A percentile compares a stretch with the other conserved stretches of the same genome.
These are phyloP conservation scores for Ceyx margarethae DNA, from an alignment of 2,113 vertebrate genomes.

Conservation along the genomic window DNA sequence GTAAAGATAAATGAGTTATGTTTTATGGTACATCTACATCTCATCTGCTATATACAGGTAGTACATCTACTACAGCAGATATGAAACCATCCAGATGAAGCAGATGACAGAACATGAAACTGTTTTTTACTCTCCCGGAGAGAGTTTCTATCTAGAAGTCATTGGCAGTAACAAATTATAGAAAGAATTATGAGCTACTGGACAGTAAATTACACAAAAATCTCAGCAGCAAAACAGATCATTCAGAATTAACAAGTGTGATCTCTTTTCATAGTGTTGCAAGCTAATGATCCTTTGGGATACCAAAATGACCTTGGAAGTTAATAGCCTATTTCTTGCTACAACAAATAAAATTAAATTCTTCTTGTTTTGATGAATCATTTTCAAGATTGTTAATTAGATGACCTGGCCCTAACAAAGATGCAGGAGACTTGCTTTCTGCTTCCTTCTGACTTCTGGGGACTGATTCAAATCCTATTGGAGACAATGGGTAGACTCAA, in stretches of 20 bases:
- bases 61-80: background rate
- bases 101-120: background rate
- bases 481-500: background rate
- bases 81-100: background rate
- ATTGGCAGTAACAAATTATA: background rate
- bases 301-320: background rate
- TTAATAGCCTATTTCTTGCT: conserved; percentile 12
- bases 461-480: background rate
- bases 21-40: background rate
- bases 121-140: background rate
- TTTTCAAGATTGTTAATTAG: conserved; percentile 21
- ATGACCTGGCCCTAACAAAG: background rate
- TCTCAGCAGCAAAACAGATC: background rate
- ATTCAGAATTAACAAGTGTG: background rate
- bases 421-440: background rate
- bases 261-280: background rate
- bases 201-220: conserved; percentile 3
- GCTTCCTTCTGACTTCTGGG: background rate
- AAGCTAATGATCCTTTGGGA: background rate
- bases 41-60: background rate
- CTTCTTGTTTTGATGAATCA: background rate
- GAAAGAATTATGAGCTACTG: background rate
- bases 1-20: background rate
- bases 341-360: background rate
- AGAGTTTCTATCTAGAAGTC: background rate